Conservation (phyloP, 2,797 vertebrate genomes). For the Sebastes cheni region DNA sequence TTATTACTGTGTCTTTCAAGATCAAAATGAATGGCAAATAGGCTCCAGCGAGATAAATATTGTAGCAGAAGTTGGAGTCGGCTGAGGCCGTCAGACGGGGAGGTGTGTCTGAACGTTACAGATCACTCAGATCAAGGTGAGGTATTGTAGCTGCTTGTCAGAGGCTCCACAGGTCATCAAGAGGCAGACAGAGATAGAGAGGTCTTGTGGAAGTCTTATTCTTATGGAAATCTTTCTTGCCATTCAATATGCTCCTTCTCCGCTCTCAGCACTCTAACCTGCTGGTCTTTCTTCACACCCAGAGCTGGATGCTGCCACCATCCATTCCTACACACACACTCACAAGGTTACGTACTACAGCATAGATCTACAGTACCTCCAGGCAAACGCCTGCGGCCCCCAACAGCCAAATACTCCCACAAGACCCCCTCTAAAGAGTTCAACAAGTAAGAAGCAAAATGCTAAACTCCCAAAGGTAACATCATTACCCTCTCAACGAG, state of each 20-base stretch:
- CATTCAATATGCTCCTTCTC: not conserved
- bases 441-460: not conserved
- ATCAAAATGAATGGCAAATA: slow-evolving; percentile 69
- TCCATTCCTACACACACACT: not conserved
- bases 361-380: not conserved
- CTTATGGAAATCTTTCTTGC: not conserved
- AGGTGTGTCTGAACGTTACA: slow-evolving; percentile 36
- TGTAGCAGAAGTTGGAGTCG: slow-evolving; percentile 50
- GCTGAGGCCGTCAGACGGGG: slow-evolving; percentile 27
- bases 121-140: slow-evolving; percentile 39
- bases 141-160: slow-evolving; percentile 45
- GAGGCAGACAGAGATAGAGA: not conserved
- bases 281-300: not conserved
- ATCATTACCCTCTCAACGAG: not conserved
- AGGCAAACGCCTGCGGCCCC: not conserved
- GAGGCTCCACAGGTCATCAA: slow-evolving; percentile 31
- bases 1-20: slow-evolving; percentile 68
- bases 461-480: not conserved
- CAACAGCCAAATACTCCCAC: not conserved
- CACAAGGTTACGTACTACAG: not conserved
- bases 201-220: slow-evolving; percentile 1
- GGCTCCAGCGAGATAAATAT: slow-evolving; percentile 45
- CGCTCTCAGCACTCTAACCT: not conserved
- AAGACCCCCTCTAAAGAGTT: not conserved
- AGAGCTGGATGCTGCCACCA: not conserved